These are phyloP conservation scores for Percopsis omiscomaycus DNA, from an alignment of 2,797 vertebrate genomes.

Conservation along the genomic window DNA sequence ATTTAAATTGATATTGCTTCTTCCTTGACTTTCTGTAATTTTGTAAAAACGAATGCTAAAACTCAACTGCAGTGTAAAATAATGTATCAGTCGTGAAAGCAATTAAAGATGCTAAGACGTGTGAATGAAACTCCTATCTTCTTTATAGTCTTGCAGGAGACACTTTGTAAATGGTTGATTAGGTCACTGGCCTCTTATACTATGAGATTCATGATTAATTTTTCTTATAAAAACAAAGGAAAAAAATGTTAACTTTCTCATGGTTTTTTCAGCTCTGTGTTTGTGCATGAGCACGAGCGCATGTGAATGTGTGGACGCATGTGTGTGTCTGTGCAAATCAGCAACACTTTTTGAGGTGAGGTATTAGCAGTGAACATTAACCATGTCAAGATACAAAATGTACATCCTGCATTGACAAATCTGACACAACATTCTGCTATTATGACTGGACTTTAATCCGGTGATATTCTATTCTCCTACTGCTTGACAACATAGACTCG, in stretches of 20 bases:
- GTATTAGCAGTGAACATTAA: conserved; percentile 22
- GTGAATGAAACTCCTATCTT: not conserved
- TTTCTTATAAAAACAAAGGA: conserved; percentile 6
- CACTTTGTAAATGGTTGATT: conserved; percentile 51
- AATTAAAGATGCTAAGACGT: not conserved
- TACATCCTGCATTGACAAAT: conserved; percentile 39
- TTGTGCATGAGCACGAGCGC: not conserved
- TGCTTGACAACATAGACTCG: no score
- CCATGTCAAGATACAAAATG: conserved; percentile 30
- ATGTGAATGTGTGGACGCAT: not conserved
- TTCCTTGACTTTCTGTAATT: not conserved
- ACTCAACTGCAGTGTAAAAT: not conserved
- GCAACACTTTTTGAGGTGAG: no score
- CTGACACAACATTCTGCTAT: conserved; percentile 26
- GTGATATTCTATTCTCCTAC: not conserved
- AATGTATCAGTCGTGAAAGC: not conserved
- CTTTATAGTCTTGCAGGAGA: not conserved
- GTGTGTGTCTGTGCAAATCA: not conserved
- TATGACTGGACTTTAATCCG: conserved; percentile 28
- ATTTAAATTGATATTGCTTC: not conserved
- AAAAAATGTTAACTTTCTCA: conserved; percentile 12
- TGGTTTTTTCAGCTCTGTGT: not conserved
- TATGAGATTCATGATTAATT: conserved; percentile 41
- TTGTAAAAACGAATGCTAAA: not conserved
- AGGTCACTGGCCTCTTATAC: conserved; percentile 8